Evolutionary conservation across 2,797 vertebrate genomes (phyloP), one percentile per base, ranked within the genome.

Genomic region (Saxicola maurus): DNA sequence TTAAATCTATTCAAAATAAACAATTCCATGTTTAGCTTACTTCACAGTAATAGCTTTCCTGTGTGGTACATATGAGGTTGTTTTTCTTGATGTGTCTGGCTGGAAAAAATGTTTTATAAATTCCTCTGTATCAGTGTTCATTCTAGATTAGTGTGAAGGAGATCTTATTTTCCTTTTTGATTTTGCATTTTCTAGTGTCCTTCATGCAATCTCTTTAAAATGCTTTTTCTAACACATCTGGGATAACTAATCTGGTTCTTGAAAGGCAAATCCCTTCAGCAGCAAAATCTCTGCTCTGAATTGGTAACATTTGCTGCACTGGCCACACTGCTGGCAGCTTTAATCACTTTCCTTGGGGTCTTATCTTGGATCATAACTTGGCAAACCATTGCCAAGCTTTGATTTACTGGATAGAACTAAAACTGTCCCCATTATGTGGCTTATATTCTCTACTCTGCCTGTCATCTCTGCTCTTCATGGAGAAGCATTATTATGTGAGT

Each of bases 301-400:
- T 69, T 79, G 49, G 45, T 76, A 73, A 49, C 64, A 86, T 69
- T 56, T 84, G 4, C 55, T 84, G 42, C 57, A 64, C 67, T 88
- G 64, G 49, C 45, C 42, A 91, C 49, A 69, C 27, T 42, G 6
- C 20, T 79, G 84, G 82, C 31, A 82, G 45, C 69, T 84, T 88
- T 92, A 76, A 91, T 86, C 71, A 66, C 52, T 86, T 89, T 95
- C 90, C 75, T 91, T 82, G 18, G 75, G 78, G 89, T 90, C 52
- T 90, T 91, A 76, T 76, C 64, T 84, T 88, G 81, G 84, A 73
- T 82, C 74, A 66, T 88, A 90, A 91, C 45, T 84, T 81, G 35
- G 35, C 19, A 40, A 66, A 66, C 57, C 53, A 46, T 57, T 88
- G 60, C 49, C 81, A 93, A 78, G 19, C 49, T 84, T 84, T 79